phyloP scores from a whole-genome alignment of 2,797 vertebrate genomes.

The Todus mexicanus region DNA sequence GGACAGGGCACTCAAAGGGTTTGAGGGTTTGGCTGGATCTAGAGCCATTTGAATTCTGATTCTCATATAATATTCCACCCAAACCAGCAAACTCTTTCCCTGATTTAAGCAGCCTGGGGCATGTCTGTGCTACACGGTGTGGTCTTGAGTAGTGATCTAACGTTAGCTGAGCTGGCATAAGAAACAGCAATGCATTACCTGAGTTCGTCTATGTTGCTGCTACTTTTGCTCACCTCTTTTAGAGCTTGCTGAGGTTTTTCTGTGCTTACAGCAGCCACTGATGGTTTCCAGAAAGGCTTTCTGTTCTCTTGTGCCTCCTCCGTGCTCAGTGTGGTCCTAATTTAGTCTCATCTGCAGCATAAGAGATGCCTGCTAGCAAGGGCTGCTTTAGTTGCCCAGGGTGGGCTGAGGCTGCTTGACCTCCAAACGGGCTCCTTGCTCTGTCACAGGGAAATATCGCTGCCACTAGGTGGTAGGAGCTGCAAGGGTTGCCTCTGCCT shows the following conservation, averaged over 20 bases:
- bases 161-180: background rate
- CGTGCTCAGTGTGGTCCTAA: background rate
- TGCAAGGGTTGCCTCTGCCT: background rate
- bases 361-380: background rate
- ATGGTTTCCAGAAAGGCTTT: background rate
- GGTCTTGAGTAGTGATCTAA: background rate
- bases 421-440: background rate
- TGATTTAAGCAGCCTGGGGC: background rate
- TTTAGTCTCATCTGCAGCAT: background rate
- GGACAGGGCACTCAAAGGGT: background rate
- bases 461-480: conserved; percentile 61
- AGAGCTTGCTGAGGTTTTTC: background rate
- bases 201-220: background rate
- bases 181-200: background rate
- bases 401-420: background rate
- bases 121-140: background rate
- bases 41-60: background rate
- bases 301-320: background rate
- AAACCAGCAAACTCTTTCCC: background rate
- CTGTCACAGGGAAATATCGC: background rate
- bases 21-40: background rate
- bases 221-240: background rate
- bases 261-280: background rate
- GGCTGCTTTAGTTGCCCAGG: background rate
- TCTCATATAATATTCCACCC: background rate